These are phyloP conservation scores for Champsocephalus gunnari DNA, from an alignment of 2,797 vertebrate species.

Conservation along the genomic window DNA sequence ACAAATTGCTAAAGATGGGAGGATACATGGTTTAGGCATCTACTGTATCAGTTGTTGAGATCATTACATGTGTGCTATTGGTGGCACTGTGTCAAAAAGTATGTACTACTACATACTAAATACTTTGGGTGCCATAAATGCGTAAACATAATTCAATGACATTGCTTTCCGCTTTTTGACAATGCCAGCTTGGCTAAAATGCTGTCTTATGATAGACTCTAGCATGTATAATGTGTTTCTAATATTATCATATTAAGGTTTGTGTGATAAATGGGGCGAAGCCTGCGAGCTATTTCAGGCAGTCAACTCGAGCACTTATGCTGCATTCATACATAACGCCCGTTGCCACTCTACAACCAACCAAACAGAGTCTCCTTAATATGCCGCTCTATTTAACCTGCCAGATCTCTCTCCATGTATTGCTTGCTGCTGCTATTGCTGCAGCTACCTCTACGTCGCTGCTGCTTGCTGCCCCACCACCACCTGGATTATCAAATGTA, in stretches of 20 bases:
- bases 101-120: no score
- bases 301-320: no score
- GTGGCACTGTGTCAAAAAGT: background rate
- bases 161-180: background rate
- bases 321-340: no score
- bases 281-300: no score
- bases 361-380: no score
- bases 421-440: no score
- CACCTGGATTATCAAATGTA: slow-evolving; percentile 41
- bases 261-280: background rate
- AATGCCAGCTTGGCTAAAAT: background rate
- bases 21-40: background rate
- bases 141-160: background rate
- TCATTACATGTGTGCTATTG: background rate
- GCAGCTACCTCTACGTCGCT: no score
- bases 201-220: background rate
- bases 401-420: no score
- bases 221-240: slow-evolving; percentile 5
- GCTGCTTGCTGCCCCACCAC: no score
- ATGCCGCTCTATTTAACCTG: no score
- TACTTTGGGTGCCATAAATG: background rate
- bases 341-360: no score
- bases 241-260: slow-evolving; percentile 5
- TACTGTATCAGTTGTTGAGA: background rate
- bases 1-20: background rate